A percentile compares a stretch with the other conserved stretches of the same genome.
These are phyloP conservation scores for Ametastegia equiseti DNA, from an alignment of 2,888 invertebrate species.

Conservation along the genomic window DNA sequence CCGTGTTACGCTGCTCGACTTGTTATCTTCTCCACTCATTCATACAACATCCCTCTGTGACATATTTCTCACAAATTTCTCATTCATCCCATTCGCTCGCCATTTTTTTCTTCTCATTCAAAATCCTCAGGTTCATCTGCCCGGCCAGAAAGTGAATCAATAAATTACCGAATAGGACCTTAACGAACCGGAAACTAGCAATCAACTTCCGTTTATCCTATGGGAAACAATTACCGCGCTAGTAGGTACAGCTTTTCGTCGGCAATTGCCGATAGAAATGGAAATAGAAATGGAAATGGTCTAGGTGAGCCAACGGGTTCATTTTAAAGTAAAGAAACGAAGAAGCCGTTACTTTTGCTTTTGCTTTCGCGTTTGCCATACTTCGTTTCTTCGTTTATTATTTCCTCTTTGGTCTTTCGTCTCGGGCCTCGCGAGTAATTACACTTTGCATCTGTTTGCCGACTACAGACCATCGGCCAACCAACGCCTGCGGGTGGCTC, in stretches of 20 bases:
- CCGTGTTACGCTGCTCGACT: slow-evolving; percentile 31
- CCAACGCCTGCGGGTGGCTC: slow-evolving; percentile 25
- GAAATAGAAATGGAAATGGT: background rate
- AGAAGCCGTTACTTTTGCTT: slow-evolving; percentile 1
- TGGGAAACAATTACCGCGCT: background rate
- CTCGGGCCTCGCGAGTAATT: slow-evolving; percentile 34
- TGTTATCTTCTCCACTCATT: background rate
- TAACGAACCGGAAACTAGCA: too few relatives aligned
- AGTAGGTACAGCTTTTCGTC: background rate
- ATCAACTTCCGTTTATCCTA: background rate
- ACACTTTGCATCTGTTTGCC: slow-evolving; percentile 35
- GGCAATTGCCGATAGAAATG: slow-evolving; percentile 12
- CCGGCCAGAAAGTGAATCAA: slow-evolving; percentile 5
- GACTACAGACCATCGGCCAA: background rate
- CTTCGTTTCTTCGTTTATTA: slow-evolving; percentile 33
- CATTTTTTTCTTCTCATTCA: background rate
- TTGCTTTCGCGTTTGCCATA: background rate
- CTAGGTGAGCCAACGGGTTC: slow-evolving; percentile 9
- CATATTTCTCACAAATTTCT: slow-evolving; percentile 1
- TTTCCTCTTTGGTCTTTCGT: slow-evolving; percentile 41
- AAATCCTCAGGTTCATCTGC: background rate
- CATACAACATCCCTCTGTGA: background rate
- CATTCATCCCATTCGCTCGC: slow-evolving; percentile 7
- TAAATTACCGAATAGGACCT: background rate
- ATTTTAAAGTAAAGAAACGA: background rate